Evolutionary conservation across 1,140 invertebrate species (phyloP).

Genomic region (Amyelois transitella): DNA sequence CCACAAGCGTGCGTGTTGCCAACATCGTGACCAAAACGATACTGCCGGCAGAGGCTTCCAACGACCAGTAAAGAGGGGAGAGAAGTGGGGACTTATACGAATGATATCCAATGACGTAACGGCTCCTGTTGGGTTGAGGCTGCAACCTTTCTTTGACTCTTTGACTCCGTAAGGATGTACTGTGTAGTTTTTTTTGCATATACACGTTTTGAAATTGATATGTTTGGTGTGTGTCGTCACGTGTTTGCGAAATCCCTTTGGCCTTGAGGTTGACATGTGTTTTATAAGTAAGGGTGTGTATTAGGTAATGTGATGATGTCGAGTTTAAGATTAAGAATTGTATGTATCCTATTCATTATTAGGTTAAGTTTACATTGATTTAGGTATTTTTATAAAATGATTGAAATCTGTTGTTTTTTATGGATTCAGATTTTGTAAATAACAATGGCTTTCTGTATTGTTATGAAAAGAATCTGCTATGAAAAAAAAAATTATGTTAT

Average conservation of each 20-base stretch:
- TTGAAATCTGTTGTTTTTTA: too few relatives aligned
- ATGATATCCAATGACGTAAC: constrained; percentile 1
- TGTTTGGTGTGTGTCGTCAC: not conserved
- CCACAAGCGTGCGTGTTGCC: constrained; percentile 28
- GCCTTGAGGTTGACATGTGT: not conserved
- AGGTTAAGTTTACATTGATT: too few relatives aligned
- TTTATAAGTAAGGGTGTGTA: not conserved
- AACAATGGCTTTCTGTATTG: too few relatives aligned
- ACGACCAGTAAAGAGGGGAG: not conserved
- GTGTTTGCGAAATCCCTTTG: not conserved
- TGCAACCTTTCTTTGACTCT: not conserved
- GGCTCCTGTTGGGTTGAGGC: not conserved
- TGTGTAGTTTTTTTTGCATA: not conserved
- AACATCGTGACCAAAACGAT: constrained; percentile 26
- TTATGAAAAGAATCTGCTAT: too few relatives aligned
- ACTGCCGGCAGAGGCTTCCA: constrained; percentile 8
- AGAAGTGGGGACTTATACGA: constrained; percentile 2
- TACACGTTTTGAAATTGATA: not conserved
- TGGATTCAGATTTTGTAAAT: too few relatives aligned
- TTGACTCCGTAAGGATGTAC: not conserved
- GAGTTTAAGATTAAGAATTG: too few relatives aligned
- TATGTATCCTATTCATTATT: too few relatives aligned
- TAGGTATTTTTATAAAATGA: too few relatives aligned
- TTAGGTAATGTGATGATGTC: too few relatives aligned
- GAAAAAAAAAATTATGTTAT: too few relatives aligned